These are phyloP conservation scores for Julus scanicus DNA, from an alignment of 2,888 invertebrate species.

Conservation along the genomic window DNA sequence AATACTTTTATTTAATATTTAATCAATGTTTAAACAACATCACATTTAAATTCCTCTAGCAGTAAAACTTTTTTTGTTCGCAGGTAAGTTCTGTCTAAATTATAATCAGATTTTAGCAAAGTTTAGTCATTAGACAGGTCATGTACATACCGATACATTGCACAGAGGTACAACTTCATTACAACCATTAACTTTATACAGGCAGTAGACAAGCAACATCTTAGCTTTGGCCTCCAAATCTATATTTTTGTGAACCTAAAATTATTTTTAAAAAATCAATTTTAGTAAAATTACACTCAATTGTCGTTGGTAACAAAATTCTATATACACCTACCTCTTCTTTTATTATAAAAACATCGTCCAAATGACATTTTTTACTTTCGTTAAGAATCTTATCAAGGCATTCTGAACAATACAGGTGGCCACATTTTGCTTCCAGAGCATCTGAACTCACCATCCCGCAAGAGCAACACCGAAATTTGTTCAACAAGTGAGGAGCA, in stretches of 20 bases:
- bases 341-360: conserved; percentile 30
- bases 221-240: neutral
- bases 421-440: conserved; percentile 29
- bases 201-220: conserved; percentile 15
- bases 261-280: neutral
- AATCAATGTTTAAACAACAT: no score
- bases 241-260: conserved; percentile 12
- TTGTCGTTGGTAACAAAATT: neutral
- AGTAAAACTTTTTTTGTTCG: no score
- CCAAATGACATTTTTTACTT: conserved; percentile 12
- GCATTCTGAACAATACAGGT: conserved; percentile 50
- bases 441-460: conserved; percentile 44
- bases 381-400: conserved; percentile 44
- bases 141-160: conserved; percentile 2
- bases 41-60: no score
- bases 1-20: no score
- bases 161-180: neutral
- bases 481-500: neutral
- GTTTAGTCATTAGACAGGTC: neutral
- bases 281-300: neutral
- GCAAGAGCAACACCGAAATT: conserved; percentile 21
- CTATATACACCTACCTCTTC: conserved; percentile 14
- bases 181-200: conserved; percentile 22
- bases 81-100: no score
- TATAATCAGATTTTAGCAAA: no score